Conservation (phyloP, 92 coral and sea anemone species). For the Blastomussa wellsi region DNA sequence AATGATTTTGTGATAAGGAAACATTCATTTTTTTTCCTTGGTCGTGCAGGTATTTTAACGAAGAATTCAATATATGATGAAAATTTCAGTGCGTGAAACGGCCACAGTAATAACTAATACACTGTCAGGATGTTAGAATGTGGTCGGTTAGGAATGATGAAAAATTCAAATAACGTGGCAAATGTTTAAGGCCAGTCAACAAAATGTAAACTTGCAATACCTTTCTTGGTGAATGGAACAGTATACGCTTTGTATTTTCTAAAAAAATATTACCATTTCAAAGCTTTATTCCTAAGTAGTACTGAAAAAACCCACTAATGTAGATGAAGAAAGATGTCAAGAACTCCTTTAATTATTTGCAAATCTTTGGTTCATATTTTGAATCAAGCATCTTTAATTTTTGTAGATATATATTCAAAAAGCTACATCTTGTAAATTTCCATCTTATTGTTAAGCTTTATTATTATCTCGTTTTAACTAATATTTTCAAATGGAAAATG, state of each 20-base stretch:
- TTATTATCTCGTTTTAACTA: not conserved
- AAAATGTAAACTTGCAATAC: not conserved
- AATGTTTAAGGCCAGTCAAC: not conserved
- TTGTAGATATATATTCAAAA: not conserved
- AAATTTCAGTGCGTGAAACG: not conserved
- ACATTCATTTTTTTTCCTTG: not conserved
- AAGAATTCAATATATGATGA: not conserved
- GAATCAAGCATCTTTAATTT: conserved; percentile 2
- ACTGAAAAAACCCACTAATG: not conserved
- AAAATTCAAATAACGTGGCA: not conserved
- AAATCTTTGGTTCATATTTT: not conserved
- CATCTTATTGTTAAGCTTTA: not conserved
- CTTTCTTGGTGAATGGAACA: not conserved
- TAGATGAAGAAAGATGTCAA: not conserved
- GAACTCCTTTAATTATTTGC: not conserved
- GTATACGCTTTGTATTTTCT: not conserved
- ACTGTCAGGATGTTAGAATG: not conserved
- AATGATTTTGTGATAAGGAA: not conserved
- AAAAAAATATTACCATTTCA: not conserved
- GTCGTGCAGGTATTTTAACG: not conserved
- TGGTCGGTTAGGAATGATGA: not conserved
- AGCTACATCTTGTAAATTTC: not conserved
- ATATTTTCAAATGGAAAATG: not conserved
- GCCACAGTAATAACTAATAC: not conserved
- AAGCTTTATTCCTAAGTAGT: not conserved